These are phyloP conservation scores for Catocala nupta DNA, from an alignment of 2,888 invertebrate genomes.

Conservation along the genomic window DNA sequence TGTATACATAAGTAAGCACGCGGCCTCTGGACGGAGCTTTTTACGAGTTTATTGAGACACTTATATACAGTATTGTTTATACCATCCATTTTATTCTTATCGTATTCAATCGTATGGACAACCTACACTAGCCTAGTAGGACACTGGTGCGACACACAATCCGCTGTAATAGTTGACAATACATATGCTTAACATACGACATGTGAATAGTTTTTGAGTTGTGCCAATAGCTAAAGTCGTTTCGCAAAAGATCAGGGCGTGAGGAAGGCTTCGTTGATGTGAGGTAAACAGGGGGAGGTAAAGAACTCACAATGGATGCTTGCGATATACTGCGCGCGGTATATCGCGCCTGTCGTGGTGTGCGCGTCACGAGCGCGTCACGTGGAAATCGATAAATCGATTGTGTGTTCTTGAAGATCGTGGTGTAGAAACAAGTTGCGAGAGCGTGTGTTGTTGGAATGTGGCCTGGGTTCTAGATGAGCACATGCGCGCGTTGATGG, in stretches of 20 bases:
- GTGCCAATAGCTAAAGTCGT: slow-evolving; percentile 67
- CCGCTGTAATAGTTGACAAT: slow-evolving; percentile 68
- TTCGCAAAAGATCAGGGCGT: slow-evolving; percentile 80
- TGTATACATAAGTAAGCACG: slow-evolving; percentile 53
- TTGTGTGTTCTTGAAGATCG: slow-evolving; percentile 67
- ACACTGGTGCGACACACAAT: slow-evolving; percentile 79
- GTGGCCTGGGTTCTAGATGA: slow-evolving; percentile 85
- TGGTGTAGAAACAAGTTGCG: slow-evolving; percentile 49
- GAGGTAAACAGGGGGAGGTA: slow-evolving; percentile 86
- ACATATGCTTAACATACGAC: slow-evolving; percentile 66
- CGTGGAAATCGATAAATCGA: slow-evolving; percentile 48
- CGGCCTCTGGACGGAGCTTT: slow-evolving; percentile 69
- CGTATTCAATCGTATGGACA: slow-evolving; percentile 50
- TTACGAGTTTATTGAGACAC: slow-evolving; percentile 57
- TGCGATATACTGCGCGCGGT: slow-evolving; percentile 16
- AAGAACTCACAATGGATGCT: slow-evolving; percentile 70
- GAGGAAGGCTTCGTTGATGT: slow-evolving; percentile 77
- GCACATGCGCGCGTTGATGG: slow-evolving; percentile 86
- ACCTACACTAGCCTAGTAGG: slow-evolving; percentile 57
- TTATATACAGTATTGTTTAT: slow-evolving; percentile 57
- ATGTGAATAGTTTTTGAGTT: slow-evolving; percentile 88
- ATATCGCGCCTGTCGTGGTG: neutral
- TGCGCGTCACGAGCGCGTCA: neutral
- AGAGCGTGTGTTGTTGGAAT: slow-evolving; percentile 71
- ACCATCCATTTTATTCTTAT: slow-evolving; percentile 50